Conservation (phyloP, 2,797 vertebrate species). For the Melanotaenia nigrans region DNA sequence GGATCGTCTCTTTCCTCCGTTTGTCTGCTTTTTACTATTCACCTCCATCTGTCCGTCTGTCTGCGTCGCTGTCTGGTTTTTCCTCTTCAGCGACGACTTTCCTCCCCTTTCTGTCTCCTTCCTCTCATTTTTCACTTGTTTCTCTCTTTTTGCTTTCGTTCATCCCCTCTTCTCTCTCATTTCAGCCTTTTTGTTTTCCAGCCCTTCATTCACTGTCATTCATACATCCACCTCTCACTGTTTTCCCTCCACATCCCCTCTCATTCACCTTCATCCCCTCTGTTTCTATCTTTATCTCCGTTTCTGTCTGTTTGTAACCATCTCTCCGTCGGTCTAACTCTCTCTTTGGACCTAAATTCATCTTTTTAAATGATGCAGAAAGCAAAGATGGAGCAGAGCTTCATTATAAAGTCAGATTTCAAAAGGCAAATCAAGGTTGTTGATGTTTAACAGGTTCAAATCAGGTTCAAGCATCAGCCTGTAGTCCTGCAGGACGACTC, state of each 20-base stretch:
- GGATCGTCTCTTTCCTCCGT: constrained; percentile 31
- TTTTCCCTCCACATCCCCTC: neutral
- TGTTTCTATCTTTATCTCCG: no score
- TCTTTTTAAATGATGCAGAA: neutral
- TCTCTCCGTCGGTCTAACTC: neutral
- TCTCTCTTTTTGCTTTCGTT: neutral
- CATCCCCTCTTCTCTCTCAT: neutral
- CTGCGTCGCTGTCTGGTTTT: constrained; percentile 22
- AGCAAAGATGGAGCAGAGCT: no score
- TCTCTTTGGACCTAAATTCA: neutral
- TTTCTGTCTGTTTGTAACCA: neutral
- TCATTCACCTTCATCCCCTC: neutral
- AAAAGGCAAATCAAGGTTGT: no score
- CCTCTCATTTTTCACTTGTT: neutral
- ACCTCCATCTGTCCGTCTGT: constrained; percentile 21
- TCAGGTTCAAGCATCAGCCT: no score
- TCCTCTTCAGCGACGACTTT: neutral
- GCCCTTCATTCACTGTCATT: neutral
- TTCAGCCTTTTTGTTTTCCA: neutral
- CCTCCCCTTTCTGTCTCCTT: neutral
- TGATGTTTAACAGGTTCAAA: no score
- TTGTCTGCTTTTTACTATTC: constrained; percentile 22
- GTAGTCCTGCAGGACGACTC: no score
- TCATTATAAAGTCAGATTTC: no score
- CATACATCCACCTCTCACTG: neutral